A percentile compares a stretch with the other conserved stretches of the same genome.
Conservation (phyloP, 2,113 vertebrate species). For the Ptychochromis oligacanthus region DNA sequence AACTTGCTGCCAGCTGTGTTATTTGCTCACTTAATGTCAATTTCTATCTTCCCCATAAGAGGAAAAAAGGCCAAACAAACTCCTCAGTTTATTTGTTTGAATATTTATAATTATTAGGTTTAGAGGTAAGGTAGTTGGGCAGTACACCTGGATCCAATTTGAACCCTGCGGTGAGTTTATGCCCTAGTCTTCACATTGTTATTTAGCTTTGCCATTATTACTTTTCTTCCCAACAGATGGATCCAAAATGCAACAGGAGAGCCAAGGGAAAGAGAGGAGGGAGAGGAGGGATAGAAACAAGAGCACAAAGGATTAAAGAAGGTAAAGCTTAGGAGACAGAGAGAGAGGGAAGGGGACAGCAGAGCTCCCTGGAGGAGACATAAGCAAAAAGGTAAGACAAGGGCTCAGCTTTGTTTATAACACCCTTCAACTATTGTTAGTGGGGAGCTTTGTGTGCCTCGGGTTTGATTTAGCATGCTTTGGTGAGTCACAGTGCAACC, state of each 20-base stretch:
- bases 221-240: constrained; percentile 62
- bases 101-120: constrained; percentile 41
- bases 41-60: constrained; percentile 33
- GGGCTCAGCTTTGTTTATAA: constrained; percentile 75
- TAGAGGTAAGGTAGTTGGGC: constrained; percentile 44
- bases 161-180: constrained; percentile 52
- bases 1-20: background rate
- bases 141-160: constrained; percentile 66
- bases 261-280: background rate
- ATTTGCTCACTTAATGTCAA: constrained; percentile 41
- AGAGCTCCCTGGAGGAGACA: constrained; percentile 41
- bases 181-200: constrained; percentile 32
- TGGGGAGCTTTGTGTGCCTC: constrained; percentile 41
- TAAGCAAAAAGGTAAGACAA: constrained; percentile 39
- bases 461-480: constrained; percentile 55
- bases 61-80: background rate
- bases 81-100: constrained; percentile 39
- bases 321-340: constrained; percentile 1
- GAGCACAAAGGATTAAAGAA: background rate
- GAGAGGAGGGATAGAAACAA: background rate
- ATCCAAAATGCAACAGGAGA: constrained; percentile 52
- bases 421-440: constrained; percentile 56
- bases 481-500: constrained; percentile 25
- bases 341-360: constrained; percentile 12
- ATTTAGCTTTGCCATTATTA: constrained; percentile 41